Conservation (phyloP, 2,888 invertebrate species). For the Bibio marci region DNA sequence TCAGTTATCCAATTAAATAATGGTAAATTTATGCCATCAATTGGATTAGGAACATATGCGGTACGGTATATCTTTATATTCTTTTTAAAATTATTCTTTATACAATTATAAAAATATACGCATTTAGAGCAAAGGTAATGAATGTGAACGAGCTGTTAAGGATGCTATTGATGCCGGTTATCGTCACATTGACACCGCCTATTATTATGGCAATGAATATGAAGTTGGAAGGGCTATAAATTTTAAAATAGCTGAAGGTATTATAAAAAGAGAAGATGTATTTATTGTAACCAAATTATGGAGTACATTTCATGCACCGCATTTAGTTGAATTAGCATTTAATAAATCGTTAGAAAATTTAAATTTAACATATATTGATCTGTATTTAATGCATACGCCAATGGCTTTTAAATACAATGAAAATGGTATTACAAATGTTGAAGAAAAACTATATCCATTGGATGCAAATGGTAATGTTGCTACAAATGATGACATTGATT, state of each 20-base stretch:
- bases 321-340: slow-evolving; percentile 53
- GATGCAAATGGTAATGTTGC: slow-evolving; percentile 1
- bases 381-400: slow-evolving; percentile 28
- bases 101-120: no score
- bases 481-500: slow-evolving; percentile 40
- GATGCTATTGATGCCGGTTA: slow-evolving; percentile 58
- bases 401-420: slow-evolving; percentile 17
- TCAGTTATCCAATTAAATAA: slow-evolving; percentile 1
- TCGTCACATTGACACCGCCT: slow-evolving; percentile 47
- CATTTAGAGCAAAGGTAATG: slow-evolving; percentile 48
- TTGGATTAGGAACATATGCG: slow-evolving; percentile 3
- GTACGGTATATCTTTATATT: not conserved
- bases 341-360: slow-evolving; percentile 36
- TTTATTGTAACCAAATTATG: slow-evolving; percentile 55
- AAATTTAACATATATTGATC: slow-evolving; percentile 18
- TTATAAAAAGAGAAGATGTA: slow-evolving; percentile 46
- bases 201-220: slow-evolving; percentile 47
- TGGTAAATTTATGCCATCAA: slow-evolving; percentile 2
- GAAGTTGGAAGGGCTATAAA: slow-evolving; percentile 48
- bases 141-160: slow-evolving; percentile 45
- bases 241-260: slow-evolving; percentile 43
- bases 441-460: slow-evolving; percentile 2
- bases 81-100: no score
- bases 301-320: slow-evolving; percentile 76
- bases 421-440: not conserved